Base-by-base conservation (phyloP, 2,888 invertebrate species). In the Drosophila incognita region DNA sequence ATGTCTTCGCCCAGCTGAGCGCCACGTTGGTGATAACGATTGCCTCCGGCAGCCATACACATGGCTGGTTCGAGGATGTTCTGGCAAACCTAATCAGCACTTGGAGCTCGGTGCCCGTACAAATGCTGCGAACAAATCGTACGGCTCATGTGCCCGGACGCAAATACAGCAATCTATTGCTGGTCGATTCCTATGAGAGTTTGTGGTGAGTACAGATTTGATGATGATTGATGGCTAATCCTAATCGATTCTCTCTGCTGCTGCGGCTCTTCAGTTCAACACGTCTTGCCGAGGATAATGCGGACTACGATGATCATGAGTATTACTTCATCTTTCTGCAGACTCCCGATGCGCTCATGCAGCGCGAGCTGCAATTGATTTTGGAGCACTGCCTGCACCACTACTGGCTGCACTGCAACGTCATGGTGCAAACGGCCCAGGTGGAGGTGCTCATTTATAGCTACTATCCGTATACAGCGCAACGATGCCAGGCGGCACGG, bases 271-370 rank as follows among this genome's bases (percentile, higher is more conserved):
- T 21, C 56, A 74, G 81, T 8, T 75, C 76, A 24, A 74, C 86
- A 2, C 74, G 84, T 36, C 69, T 87, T 6, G 72, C 80, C 0
- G 63, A 63, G 29, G 76, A 84, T 36, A 89, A 87, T 62, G 64
- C 75, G 3, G 61, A 72, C 21, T 82, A 81, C 48, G 85, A 91
- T 58, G 76, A 71, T 33, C 80, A 80, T 27, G 92, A 91, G 36
- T 91, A 83, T 61, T 91, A 91, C 38, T 89, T 90, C 36, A 91
- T 92, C 4, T 86, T 92, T 13, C 46, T 91, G 35, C 86, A 90
- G 76, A 57, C 73, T 1, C 38, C 48, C 5, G 91, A 91, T 35
- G 33, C 27, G 5, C 27, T 57, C 0, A 48, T 82, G 11, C 53
- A 59, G 2, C n/a, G 5, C 1, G 79, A 91, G 27, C 66, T 89